phyloP scores from a whole-genome alignment of 2,113 vertebrate species.

The Osmerus eperlanus region DNA sequence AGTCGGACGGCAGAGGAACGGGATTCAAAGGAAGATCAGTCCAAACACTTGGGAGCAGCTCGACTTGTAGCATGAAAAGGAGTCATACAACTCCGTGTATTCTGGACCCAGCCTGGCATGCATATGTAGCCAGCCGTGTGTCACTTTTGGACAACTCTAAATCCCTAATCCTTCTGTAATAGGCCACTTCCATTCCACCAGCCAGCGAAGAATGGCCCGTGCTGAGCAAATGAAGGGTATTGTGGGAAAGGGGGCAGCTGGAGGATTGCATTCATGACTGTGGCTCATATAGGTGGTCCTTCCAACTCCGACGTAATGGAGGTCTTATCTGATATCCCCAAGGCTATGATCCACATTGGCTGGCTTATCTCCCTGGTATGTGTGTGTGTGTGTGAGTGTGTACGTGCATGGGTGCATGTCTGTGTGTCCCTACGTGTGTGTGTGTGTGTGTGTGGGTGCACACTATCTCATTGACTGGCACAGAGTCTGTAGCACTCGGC shows the following conservation, averaged over 20 bases:
- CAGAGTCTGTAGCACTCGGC: background rate
- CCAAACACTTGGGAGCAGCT: too few relatives aligned
- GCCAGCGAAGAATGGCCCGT: too few relatives aligned
- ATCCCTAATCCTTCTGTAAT: too few relatives aligned
- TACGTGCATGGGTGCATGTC: background rate
- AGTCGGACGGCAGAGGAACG: too few relatives aligned
- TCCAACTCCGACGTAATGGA: constrained; percentile 25
- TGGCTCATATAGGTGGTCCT: constrained; percentile 23
- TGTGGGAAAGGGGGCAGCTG: constrained; percentile 12
- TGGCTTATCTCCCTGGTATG: constrained; percentile 29
- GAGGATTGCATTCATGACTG: constrained; percentile 15
- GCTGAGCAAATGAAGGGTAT: constrained; percentile 15
- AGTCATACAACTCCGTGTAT: background rate
- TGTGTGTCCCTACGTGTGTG: constrained; percentile 12
- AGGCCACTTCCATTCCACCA: too few relatives aligned
- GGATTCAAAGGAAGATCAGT: too few relatives aligned
- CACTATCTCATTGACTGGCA: constrained; percentile 1
- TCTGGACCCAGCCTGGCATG: constrained; percentile 4
- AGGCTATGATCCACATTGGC: constrained; percentile 26
- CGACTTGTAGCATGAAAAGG: too few relatives aligned
- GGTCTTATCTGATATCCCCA: constrained; percentile 34
- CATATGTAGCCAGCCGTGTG: background rate
- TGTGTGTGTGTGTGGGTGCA: constrained; percentile 13
- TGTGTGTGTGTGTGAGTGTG: constrained; percentile 3
- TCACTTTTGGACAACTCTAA: background rate